A percentile compares a stretch with the other conserved stretches of the same genome.
phyloP scores from a whole-genome alignment of 2,888 invertebrate genomes.

The Hypomecis punctinalis region DNA sequence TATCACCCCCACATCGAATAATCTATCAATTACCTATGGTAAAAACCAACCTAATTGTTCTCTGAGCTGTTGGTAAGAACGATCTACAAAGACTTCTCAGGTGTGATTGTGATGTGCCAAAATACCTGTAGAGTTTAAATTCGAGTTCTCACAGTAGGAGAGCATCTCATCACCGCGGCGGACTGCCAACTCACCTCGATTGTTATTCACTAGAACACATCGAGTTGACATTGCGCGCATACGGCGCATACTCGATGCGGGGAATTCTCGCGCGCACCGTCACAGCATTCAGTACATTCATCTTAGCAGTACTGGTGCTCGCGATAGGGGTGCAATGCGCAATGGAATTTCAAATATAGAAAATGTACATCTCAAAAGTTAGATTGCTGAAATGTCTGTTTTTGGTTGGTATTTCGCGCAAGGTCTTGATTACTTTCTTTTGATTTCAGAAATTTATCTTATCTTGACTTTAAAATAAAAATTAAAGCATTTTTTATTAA shows the following conservation, averaged over 20 bases:
- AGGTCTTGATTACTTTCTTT: too few species aligned
- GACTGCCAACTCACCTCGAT: conserved; percentile 72
- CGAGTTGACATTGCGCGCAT: conserved; percentile 70
- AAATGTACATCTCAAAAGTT: not conserved
- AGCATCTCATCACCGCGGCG: conserved; percentile 58
- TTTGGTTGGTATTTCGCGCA: too few species aligned
- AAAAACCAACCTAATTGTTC: too few species aligned
- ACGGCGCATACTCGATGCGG: conserved; percentile 77
- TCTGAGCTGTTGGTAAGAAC: too few species aligned
- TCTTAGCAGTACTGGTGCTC: conserved; percentile 14
- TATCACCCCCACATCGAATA: too few species aligned
- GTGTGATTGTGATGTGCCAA: too few species aligned
- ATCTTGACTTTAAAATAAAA: too few species aligned
- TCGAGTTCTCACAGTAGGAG: conserved; percentile 49
- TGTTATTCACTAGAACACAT: conserved; percentile 75
- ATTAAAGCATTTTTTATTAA: too few species aligned
- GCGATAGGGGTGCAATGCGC: conserved; percentile 4
- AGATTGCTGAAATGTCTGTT: not conserved
- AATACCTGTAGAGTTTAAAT: not conserved
- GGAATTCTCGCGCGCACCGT: conserved; percentile 70
- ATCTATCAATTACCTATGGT: too few species aligned
- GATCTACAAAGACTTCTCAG: too few species aligned
- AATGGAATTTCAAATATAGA: conserved; percentile 3
- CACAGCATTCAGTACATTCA: conserved; percentile 30
- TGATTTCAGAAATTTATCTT: too few species aligned